Conservation (phyloP, 2,888 invertebrate species). For the Lamproptera curius region DNA sequence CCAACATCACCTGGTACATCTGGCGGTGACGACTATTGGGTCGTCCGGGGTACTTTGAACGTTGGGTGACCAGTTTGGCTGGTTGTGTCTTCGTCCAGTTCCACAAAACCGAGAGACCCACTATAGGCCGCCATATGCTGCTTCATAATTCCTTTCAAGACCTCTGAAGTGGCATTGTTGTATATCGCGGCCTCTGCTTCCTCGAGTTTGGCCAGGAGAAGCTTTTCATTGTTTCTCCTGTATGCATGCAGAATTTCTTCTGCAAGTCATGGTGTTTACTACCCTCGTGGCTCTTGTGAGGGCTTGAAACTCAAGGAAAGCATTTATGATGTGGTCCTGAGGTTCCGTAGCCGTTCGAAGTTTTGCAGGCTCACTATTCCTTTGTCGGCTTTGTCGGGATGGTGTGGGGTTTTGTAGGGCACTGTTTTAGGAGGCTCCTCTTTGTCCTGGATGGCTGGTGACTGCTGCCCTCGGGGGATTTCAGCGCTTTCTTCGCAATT, state of each 20-base stretch:
- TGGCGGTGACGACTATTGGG: slow-evolving; percentile 4
- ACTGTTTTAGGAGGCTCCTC: too few species aligned
- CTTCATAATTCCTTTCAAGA: background rate
- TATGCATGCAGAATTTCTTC: too few species aligned
- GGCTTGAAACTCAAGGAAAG: too few species aligned
- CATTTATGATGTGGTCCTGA: too few species aligned
- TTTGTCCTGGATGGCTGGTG: background rate
- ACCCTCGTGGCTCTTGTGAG: too few species aligned
- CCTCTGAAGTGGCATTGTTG: slow-evolving; percentile 5
- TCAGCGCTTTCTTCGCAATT: background rate
- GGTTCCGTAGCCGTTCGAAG: too few species aligned
- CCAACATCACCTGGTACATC: slow-evolving; percentile 10
- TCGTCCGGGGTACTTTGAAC: slow-evolving; percentile 4
- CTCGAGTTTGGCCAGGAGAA: background rate
- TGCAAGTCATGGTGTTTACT: too few species aligned
- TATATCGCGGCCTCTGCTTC: slow-evolving; percentile 7
- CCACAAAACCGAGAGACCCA: slow-evolving; percentile 3
- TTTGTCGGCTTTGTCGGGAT: too few species aligned
- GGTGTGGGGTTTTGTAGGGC: too few species aligned
- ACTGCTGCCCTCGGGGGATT: background rate
- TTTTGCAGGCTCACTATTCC: too few species aligned
- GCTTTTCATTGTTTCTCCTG: background rate
- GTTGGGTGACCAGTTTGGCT: slow-evolving; percentile 2
- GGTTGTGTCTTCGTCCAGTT: background rate
- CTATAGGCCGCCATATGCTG: background rate